Evolutionary conservation across 1,140 invertebrate species (phyloP).

Genomic region (Pachyrhynchus sulphureomaculatus): DNA sequence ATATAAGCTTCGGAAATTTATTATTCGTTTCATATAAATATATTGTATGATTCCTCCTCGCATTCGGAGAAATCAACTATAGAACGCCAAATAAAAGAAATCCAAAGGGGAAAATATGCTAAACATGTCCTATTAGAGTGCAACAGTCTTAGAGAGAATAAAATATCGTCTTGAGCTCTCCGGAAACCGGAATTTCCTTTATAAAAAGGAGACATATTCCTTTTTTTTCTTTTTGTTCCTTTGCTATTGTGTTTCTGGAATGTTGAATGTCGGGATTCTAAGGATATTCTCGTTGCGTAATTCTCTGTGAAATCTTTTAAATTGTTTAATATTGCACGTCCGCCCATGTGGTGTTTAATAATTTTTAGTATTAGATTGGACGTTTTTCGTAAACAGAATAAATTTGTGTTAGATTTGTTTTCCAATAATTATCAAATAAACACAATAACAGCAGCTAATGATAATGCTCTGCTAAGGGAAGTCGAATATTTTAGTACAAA

Average conservation of each 20-base stretch:
- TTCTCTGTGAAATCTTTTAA: too few relatives aligned
- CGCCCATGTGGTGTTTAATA: too few relatives aligned
- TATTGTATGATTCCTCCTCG: too few relatives aligned
- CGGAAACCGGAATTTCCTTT: not conserved
- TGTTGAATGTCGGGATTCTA: not conserved
- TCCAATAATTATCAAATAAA: too few relatives aligned
- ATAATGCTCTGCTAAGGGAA: too few relatives aligned
- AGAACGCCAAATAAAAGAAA: not conserved
- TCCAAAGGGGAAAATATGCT: not conserved
- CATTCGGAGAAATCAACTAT: not conserved
- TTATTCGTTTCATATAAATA: too few relatives aligned
- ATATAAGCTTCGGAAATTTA: too few relatives aligned
- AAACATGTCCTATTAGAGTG: constrained; percentile 2
- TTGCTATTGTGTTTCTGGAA: not conserved
- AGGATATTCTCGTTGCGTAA: not conserved
- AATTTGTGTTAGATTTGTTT: too few relatives aligned
- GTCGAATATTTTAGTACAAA: too few relatives aligned
- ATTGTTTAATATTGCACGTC: not conserved
- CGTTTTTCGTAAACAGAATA: too few relatives aligned
- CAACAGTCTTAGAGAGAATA: not conserved
- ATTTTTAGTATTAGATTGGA: too few relatives aligned
- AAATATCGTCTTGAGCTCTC: not conserved
- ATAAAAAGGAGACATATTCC: not conserved
- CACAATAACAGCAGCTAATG: too few relatives aligned
- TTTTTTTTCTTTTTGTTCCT: not conserved